Evolutionary conservation across 2,797 vertebrate species (phyloP).

Genomic region (Naso thynnoides): DNA sequence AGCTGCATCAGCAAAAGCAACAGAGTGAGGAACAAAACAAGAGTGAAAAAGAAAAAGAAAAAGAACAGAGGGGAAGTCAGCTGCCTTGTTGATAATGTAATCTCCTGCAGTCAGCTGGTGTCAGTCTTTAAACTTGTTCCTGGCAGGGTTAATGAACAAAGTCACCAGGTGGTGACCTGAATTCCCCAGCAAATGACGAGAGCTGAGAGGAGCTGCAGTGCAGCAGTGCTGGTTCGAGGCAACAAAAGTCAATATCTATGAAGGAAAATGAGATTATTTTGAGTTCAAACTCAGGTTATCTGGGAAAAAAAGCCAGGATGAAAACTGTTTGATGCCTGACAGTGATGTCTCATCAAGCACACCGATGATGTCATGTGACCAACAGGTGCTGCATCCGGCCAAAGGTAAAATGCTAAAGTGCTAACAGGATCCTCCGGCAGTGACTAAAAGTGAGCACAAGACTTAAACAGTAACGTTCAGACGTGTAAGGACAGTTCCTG

Average conservation of each 20-base stretch:
- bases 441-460: too few species aligned
- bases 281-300: constrained; percentile 4
- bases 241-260: too few species aligned
- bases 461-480: too few species aligned
- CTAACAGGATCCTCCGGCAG: too few species aligned
- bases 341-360: too few species aligned
- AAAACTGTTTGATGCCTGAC: background rate
- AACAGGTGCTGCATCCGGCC: too few species aligned
- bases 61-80: background rate
- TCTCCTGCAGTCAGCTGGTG: constrained; percentile 5
- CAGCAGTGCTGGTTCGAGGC: background rate
- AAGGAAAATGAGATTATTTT: background rate
- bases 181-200: background rate
- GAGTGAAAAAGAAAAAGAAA: background rate
- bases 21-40: background rate
- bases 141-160: constrained; percentile 14
- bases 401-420: too few species aligned
- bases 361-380: too few species aligned
- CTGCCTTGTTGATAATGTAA: background rate
- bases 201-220: background rate
- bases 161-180: constrained; percentile 6
- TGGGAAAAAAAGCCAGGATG: background rate
- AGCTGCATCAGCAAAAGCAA: background rate
- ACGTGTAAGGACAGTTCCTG: too few species aligned
- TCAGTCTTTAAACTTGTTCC: constrained; percentile 8